Base-by-base conservation (phyloP, 2,113 vertebrate genomes). In the Candoia aspera region DNA sequence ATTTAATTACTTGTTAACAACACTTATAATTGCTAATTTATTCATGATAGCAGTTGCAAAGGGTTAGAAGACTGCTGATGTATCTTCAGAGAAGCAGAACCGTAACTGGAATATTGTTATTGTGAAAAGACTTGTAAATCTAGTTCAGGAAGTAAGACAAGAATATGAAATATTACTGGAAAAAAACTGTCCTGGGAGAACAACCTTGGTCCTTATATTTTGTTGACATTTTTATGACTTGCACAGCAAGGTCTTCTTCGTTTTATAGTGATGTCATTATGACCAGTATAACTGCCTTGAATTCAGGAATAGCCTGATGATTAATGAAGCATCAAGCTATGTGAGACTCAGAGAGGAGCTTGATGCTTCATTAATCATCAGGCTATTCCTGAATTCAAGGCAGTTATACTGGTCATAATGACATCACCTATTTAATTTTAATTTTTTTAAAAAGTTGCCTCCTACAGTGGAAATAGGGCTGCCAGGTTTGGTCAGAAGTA, bases 251-350 rank as follows among this genome's bases (percentile, higher is more conserved):
- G 12, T 62, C 11, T 55, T 37, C n/a, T 62, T 26, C n/a, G 87
- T 49, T 88, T 88, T 88, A 88, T 88, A 88, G 87, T 68, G 64
- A 88, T 88, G 58, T 60, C 87, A 88, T 88, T 26, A 64, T 49
- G 37, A 88, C 8, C 37, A 62, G 17, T 64, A 37, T 88, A 88
- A 37, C 29, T 24, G 53, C 53, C 53, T 79, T 79, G 19, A 79
- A 68, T 68, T 64, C 59, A 29, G 49, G n/a, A 23, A 23, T 23
- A 13, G 5, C 19, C 64, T 37, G 49, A 33, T 37, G 23, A 90
- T 55, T 90, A n/a, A 89, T 33, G 29, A 89, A 49, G 29, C 29
- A 55, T 55, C 46, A 17, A 42, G 1, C 1, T 62, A 49, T 49
- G 23, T 6, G 17, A 55, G 29, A 37, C 19, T 79, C 88, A 90